Percentiles rank a stretch among this genome's conserved stretches.
These are phyloP conservation scores for Tenthredo livida DNA, from an alignment of 2,888 invertebrate species.

Conservation along the genomic window DNA sequence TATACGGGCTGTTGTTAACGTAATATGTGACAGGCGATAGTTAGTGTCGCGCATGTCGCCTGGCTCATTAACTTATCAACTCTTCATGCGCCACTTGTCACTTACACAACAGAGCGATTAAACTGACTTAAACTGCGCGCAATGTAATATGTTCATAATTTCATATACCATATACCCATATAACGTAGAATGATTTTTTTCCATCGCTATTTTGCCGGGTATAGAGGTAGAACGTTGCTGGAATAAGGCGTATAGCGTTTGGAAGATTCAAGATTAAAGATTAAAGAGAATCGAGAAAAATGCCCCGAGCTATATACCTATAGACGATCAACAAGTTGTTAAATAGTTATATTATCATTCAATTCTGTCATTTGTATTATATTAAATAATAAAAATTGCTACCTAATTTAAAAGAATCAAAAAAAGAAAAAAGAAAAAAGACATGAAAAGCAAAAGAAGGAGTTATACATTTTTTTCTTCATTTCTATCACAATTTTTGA, in stretches of 20 bases:
- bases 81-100: constrained; percentile 41
- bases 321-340: constrained; percentile 31
- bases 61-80: constrained; percentile 39
- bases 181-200: neutral
- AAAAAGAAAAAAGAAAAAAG: neutral
- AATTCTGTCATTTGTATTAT: constrained; percentile 48
- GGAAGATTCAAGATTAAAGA: neutral
- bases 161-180: too few species aligned
- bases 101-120: constrained; percentile 6
- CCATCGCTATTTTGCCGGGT: neutral
- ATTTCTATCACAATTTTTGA: neutral
- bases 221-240: neutral
- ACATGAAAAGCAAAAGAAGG: neutral
- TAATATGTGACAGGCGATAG: constrained; percentile 9
- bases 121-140: constrained; percentile 2
- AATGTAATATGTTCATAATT: neutral
- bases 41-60: constrained; percentile 31
- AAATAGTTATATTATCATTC: constrained; percentile 43
- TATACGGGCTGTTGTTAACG: constrained; percentile 27
- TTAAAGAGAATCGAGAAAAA: neutral
- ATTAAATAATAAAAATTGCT: constrained; percentile 48
- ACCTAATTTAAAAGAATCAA: neutral
- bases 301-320: neutral
- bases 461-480: neutral
- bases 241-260: neutral